phyloP scores from a whole-genome alignment of 2,888 invertebrate species.

The Philonicus albiceps region DNA sequence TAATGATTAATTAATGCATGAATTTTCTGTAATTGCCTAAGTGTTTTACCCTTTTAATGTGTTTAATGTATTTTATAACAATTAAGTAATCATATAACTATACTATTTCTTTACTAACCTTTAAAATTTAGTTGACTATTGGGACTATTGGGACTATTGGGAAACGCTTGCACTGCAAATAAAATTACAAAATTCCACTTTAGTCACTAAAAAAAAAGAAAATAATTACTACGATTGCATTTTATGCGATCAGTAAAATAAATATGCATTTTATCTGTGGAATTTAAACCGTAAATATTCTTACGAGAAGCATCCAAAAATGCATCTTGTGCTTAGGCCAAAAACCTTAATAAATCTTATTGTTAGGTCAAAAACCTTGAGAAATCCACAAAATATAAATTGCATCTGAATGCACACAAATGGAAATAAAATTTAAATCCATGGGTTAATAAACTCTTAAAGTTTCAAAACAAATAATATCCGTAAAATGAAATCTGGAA shows the following conservation, averaged over 20 bases:
- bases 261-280: neutral
- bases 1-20: neutral
- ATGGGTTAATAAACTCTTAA: neutral
- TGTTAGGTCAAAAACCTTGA: neutral
- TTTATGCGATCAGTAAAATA: neutral
- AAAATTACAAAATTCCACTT: no score
- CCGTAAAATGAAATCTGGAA: neutral
- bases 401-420: neutral
- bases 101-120: neutral
- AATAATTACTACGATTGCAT: neutral
- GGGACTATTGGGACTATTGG: no score
- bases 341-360: no score
- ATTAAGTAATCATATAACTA: neutral
- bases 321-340: neutral
- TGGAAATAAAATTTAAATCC: neutral
- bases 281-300: no score
- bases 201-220: no score
- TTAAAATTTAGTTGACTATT: neutral
- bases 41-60: neutral
- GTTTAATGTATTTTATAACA: neutral
- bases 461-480: neutral
- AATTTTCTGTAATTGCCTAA: neutral
- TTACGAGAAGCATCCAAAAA: neutral
- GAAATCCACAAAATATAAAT: neutral
- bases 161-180: no score